A percentile compares a stretch with the other conserved stretches of the same genome.
Conservation (phyloP, 2,888 invertebrate species). For the Ormia ochracea region DNA sequence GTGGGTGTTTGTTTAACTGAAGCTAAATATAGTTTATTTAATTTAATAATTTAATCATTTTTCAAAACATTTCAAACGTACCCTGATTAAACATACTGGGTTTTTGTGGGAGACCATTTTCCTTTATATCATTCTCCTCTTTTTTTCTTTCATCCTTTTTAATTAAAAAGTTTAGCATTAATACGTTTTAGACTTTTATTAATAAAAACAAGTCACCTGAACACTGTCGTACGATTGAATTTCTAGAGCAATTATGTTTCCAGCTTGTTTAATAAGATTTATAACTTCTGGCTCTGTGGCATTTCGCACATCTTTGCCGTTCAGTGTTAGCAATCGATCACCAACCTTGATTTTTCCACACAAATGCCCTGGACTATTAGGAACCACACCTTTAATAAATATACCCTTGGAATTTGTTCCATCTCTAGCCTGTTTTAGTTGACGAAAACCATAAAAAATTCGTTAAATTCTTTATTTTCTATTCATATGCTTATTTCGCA, state of each 20-base stretch:
- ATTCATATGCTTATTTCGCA: neutral
- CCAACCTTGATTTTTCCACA: constrained; percentile 87
- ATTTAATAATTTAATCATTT: neutral
- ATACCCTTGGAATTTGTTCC: constrained; percentile 89
- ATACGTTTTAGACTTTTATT: neutral
- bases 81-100: constrained; percentile 69
- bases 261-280: constrained; percentile 93
- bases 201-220: constrained; percentile 60
- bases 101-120: constrained; percentile 70
- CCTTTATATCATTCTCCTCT: constrained; percentile 66
- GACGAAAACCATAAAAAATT: neutral
- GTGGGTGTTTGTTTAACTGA: constrained; percentile 36
- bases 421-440: constrained; percentile 77
- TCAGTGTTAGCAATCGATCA: constrained; percentile 83
- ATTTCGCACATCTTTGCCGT: constrained; percentile 91
- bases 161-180: neutral
- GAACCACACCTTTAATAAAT: constrained; percentile 97
- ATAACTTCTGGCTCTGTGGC: constrained; percentile 97
- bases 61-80: constrained; percentile 17
- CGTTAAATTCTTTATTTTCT: neutral
- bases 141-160: constrained; percentile 19
- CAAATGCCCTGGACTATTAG: constrained; percentile 94
- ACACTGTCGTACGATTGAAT: constrained; percentile 84
- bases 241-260: constrained; percentile 91
- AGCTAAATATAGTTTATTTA: neutral